Conservation (phyloP, 2,888 invertebrate genomes). For the Timandra comae region DNA sequence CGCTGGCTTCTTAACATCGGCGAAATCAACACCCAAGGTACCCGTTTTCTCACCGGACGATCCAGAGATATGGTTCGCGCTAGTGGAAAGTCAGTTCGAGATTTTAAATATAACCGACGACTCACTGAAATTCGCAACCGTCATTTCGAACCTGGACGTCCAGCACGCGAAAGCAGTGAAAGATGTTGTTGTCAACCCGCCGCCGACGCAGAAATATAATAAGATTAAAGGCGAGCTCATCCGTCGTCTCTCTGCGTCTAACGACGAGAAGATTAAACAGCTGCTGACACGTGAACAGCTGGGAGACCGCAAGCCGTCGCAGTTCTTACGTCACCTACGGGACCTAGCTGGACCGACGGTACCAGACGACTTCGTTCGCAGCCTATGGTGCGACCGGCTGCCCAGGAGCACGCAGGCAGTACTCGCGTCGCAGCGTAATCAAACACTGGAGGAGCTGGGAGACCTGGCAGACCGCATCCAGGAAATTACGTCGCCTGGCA, state of each 20-base stretch:
- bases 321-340: constrained; percentile 10
- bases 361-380: constrained; percentile 1
- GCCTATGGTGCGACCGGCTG: constrained; percentile 1
- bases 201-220: constrained; percentile 1
- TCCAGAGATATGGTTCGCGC: constrained; percentile 4
- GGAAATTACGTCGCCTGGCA: background rate
- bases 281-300: constrained; percentile 9
- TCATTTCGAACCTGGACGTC: background rate
- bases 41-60: constrained; percentile 1
- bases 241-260: background rate
- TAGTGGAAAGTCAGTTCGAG: constrained; percentile 2
- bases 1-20: too few relatives aligned
- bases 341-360: constrained; percentile 3
- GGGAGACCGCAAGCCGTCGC: constrained; percentile 11
- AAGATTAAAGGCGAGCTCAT: constrained; percentile 4
- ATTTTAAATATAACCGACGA: background rate
- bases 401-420: constrained; percentile 4
- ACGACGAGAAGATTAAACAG: constrained; percentile 4
- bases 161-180: constrained; percentile 3
- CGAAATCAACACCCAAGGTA: too few relatives aligned
- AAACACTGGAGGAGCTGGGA: constrained; percentile 1
- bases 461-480: constrained; percentile 1
- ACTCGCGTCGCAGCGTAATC: constrained; percentile 3
- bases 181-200: background rate
- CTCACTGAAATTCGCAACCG: background rate